phyloP scores from a whole-genome alignment of 2,888 invertebrate species.

The Lysandra coridon region DNA sequence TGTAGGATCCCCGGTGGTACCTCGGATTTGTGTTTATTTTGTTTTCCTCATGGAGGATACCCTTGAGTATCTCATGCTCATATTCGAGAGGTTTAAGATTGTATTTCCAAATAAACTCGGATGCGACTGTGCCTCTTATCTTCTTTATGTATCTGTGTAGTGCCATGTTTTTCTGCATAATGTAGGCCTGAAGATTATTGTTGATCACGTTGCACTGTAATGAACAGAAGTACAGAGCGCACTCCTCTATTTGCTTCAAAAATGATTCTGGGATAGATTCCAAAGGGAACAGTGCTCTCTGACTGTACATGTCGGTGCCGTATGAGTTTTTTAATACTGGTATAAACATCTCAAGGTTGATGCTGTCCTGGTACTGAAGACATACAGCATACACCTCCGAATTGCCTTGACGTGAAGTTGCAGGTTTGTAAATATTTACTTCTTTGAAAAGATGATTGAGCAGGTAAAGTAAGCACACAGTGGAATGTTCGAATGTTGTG shows the following conservation, averaged over 20 bases:
- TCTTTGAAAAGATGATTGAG: conserved; percentile 87
- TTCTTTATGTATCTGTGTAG: conserved; percentile 67
- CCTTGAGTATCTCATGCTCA: conserved; percentile 73
- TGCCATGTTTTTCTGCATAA: conserved; percentile 68
- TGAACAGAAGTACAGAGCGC: conserved; percentile 83
- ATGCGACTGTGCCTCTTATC: conserved; percentile 73
- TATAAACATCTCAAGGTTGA: conserved; percentile 63
- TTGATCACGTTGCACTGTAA: conserved; percentile 85
- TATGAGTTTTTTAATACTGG: conserved; percentile 66
- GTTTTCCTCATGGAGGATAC: conserved; percentile 65
- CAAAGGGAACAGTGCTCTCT: conserved; percentile 80
- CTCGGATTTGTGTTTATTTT: conserved; percentile 72
- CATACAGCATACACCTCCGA: conserved; percentile 95
- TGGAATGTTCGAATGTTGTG: conserved; percentile 92
- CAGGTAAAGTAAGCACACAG: conserved; percentile 89
- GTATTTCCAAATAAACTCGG: conserved; percentile 81
- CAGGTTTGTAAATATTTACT: conserved; percentile 91
- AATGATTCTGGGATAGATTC: conserved; percentile 82
- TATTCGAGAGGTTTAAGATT: conserved; percentile 74
- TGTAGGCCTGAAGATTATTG: conserved; percentile 83
- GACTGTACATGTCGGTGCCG: conserved; percentile 62
- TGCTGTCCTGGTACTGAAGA: conserved; percentile 78
- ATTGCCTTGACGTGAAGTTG: conserved; percentile 96
- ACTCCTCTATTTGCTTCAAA: conserved; percentile 82
- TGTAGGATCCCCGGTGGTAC: conserved; percentile 79